Conservation (phyloP, 2,888 invertebrate species). For the Philaethria dido region DNA sequence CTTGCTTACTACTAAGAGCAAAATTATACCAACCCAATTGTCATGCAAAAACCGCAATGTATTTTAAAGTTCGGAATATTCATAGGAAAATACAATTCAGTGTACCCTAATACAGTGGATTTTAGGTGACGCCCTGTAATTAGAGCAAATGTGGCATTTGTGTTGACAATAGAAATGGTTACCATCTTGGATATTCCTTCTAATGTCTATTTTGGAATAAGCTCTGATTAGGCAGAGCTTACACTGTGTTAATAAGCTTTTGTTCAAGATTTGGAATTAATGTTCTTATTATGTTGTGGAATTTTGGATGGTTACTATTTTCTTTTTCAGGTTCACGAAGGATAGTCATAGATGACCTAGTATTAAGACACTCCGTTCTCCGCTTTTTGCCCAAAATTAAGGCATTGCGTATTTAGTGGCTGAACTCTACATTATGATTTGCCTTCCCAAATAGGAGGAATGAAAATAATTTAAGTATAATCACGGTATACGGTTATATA, state of each 20-base stretch:
- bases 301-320: too few species aligned
- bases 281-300: neutral
- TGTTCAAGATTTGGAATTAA: constrained; percentile 7
- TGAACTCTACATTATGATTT: too few species aligned
- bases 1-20: constrained; percentile 31
- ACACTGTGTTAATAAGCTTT: constrained; percentile 5
- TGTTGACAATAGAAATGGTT: constrained; percentile 64
- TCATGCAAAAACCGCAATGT: constrained; percentile 49
- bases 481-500: too few species aligned
- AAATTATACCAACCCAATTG: neutral
- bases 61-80: constrained; percentile 34
- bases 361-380: too few species aligned
- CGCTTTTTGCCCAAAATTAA: too few species aligned
- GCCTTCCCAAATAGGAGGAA: too few species aligned
- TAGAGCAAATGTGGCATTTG: constrained; percentile 76
- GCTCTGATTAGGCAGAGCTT: constrained; percentile 42
- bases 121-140: constrained; percentile 72
- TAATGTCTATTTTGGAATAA: constrained; percentile 48
- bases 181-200: constrained; percentile 47
- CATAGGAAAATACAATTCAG: constrained; percentile 47
- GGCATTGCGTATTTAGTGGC: too few species aligned
- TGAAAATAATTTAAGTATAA: too few species aligned
- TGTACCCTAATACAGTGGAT: constrained; percentile 69
- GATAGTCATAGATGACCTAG: too few species aligned
- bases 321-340: too few species aligned